A percentile compares a stretch with the other conserved stretches of the same genome.
phyloP scores from a whole-genome alignment of 2,113 vertebrate species.

The Natator depressus region DNA sequence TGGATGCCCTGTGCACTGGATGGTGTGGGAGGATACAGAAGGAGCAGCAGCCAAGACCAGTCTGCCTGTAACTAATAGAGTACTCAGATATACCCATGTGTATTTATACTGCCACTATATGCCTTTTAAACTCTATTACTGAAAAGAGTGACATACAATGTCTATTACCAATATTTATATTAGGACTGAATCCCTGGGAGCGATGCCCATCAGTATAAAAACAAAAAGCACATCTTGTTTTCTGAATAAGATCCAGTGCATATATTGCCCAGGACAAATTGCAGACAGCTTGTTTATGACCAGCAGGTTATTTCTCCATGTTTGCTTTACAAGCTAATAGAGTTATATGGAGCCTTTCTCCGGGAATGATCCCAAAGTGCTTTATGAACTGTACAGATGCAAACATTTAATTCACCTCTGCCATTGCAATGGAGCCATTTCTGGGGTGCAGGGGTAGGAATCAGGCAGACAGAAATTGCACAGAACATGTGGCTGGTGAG shows the following conservation, averaged over 20 bases:
- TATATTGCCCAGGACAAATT: slow-evolving; percentile 60
- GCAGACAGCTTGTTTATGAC: slow-evolving; percentile 71
- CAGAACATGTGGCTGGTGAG: background rate
- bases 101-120: slow-evolving; percentile 62
- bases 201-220: slow-evolving; percentile 45
- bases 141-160: slow-evolving; percentile 35
- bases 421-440: background rate
- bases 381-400: slow-evolving; percentile 40
- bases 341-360: slow-evolving; percentile 38
- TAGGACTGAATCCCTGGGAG: slow-evolving; percentile 60
- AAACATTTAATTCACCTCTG: background rate
- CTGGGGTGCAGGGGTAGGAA: background rate
- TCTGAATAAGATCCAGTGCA: slow-evolving; percentile 56
- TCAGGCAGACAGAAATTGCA: background rate
- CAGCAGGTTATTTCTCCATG: slow-evolving; percentile 29
- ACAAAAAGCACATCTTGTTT: slow-evolving; percentile 55
- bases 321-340: slow-evolving; percentile 63
- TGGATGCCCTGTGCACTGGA: background rate
- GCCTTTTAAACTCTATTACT: slow-evolving; percentile 63
- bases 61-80: slow-evolving; percentile 28
- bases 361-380: slow-evolving; percentile 16
- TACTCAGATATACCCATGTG: slow-evolving; percentile 50
- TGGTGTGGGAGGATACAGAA: background rate
- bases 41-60: background rate
- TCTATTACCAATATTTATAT: slow-evolving; percentile 62